Evolutionary conservation across 1,140 invertebrate species (phyloP).

Genomic region (Vollenhovia emeryi): DNA sequence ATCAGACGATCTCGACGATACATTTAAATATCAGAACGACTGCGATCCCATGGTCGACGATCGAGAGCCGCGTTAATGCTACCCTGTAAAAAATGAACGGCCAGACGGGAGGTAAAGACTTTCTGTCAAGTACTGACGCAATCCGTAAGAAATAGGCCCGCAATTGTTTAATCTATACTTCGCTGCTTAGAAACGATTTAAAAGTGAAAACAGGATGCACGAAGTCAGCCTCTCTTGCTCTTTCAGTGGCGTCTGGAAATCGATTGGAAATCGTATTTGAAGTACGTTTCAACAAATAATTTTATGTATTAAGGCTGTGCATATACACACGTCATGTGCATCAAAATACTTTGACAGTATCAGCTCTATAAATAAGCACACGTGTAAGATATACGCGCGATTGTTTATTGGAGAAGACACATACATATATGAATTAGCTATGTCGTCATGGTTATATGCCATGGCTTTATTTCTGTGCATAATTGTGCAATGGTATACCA

Average conservation of each 20-base stretch:
- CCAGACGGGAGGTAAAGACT: neutral
- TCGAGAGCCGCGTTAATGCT: neutral
- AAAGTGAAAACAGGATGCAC: no score
- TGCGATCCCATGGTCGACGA: neutral
- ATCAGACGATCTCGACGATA: neutral
- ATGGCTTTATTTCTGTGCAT: constrained; percentile 7
- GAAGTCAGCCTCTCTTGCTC: no score
- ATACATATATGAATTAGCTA: neutral
- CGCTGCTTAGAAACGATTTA: no score
- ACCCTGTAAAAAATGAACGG: neutral
- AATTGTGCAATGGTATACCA: neutral
- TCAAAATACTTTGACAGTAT: neutral
- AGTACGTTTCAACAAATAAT: no score
- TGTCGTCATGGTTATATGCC: neutral
- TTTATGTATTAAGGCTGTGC: neutral
- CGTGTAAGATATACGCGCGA: neutral
- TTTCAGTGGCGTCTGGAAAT: no score
- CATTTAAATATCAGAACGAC: neutral
- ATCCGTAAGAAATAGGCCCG: no score
- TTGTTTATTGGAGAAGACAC: neutral
- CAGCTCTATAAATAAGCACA: neutral
- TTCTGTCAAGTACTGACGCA: neutral
- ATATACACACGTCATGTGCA: neutral
- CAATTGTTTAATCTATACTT: no score
- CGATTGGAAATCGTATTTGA: no score